phyloP scores from a whole-genome alignment of 2,797 vertebrate species.

The Picus viridis region DNA sequence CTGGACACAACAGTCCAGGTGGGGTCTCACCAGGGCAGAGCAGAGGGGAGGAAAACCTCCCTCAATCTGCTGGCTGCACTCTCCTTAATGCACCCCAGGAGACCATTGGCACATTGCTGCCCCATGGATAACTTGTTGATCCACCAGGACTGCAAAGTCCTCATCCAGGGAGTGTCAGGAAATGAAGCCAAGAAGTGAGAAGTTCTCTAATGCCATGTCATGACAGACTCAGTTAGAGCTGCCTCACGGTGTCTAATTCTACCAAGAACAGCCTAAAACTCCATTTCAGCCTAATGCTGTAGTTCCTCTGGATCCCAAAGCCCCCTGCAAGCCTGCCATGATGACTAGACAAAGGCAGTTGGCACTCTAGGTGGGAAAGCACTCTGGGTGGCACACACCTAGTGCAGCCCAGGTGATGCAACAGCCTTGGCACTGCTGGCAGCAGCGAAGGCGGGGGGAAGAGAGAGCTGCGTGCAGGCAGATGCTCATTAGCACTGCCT shows the following conservation, averaged over 20 bases:
- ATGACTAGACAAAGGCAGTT: not conserved
- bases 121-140: no score
- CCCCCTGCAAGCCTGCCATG: not conserved
- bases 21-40: no score
- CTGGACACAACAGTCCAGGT: no score
- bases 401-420: not conserved
- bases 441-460: not conserved
- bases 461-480: not conserved
- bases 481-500: not conserved
- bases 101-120: no score
- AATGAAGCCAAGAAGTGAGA: not conserved
- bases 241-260: not conserved
- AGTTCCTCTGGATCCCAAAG: not conserved
- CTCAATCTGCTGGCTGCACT: no score
- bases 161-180: not conserved
- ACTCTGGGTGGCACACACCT: not conserved
- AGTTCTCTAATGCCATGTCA: not conserved
- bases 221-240: not conserved
- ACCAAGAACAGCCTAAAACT: not conserved
- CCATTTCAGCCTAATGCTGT: not conserved
- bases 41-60: no score
- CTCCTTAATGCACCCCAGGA: no score
- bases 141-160: no score
- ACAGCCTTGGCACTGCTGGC: not conserved
- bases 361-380: not conserved